Evolutionary conservation across 1,140 invertebrate genomes (phyloP), one percentile per base, ranked within the genome.

Genomic region (Anastrepha ludens): DNA sequence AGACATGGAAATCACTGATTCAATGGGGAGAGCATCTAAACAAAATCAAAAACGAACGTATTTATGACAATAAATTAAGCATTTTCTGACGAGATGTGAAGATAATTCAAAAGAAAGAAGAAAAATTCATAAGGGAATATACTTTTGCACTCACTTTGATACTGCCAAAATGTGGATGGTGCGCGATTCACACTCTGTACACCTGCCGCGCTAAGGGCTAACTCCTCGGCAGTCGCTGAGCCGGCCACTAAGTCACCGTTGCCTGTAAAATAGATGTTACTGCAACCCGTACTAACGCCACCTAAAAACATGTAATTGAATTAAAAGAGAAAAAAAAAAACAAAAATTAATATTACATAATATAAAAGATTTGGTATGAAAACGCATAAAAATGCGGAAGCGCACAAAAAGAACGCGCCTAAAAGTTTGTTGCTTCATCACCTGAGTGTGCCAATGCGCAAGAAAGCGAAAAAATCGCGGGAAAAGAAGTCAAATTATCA

Each of bases 121-220:
- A 65, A 2, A 86, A 67, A 47, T 11, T n/a, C 6, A 7, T 2
- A 41, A 64, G n/a, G 29, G 29, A 29, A 29, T 29, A 29, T 29
- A 29, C 29, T 29, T 29, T 41, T 55, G 47, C 81, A 94, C 95
- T 95, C 93, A 96, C 96, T 95, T 90, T 96, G 96, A 94, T 96
- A 96, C 93, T 96, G 95, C 96, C 95, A 96, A 91, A 97, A 94
- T 88, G 96, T 95, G 87, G 96, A 94, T 90, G 95, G 92, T n/a
- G 92, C 90, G 3, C 92, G 89, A 85, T 90, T 93, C 17, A 91
- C 87, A 86, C 87, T 90, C 78, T 89, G 89, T 20, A 86, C 65
- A 59, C 85, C 58, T 11, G 64, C 85, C 9, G 87, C 85, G 55
- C 65, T 86, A 3, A 93, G 87, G 50, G 91, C 91, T 65, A 92